A percentile compares a stretch with the other conserved stretches of the same genome.
Evolutionary conservation across 2,888 invertebrate genomes (phyloP).

Genomic region (Eupithecia pulchellata): DNA sequence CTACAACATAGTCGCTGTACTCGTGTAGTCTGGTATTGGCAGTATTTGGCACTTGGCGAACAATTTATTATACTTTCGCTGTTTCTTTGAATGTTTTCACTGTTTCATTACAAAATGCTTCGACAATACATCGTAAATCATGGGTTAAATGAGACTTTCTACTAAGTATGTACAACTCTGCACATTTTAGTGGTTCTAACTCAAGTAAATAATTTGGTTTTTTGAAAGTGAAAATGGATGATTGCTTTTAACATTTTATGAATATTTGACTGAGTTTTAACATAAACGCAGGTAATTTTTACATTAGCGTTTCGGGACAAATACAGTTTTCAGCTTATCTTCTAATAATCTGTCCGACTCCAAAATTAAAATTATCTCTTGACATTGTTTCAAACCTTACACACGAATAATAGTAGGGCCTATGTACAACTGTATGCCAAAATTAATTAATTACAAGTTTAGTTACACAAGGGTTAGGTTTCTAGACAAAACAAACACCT

Average conservation of each 20-base stretch:
- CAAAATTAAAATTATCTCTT: too few species aligned
- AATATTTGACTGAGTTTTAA: background rate
- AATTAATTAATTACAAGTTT: too few species aligned
- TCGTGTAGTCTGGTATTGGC: constrained; percentile 5
- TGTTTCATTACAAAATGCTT: constrained; percentile 20
- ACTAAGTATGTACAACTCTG: background rate
- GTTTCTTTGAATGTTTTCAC: constrained; percentile 27
- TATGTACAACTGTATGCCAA: too few species aligned
- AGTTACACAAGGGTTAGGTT: too few species aligned
- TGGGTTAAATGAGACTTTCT: constrained; percentile 15
- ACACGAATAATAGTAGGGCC: too few species aligned
- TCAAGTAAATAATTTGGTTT: background rate
- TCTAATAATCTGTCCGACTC: too few species aligned
- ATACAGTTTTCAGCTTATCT: too few species aligned
- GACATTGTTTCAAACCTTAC: too few species aligned
- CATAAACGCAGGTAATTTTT: background rate
- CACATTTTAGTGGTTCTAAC: background rate
- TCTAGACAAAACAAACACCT: too few species aligned
- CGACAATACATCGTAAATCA: constrained; percentile 28
- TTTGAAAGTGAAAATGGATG: background rate
- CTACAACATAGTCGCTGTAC: background rate
- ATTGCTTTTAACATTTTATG: background rate
- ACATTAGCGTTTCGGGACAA: too few species aligned
- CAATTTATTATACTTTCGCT: constrained; percentile 29
- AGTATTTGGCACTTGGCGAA: constrained; percentile 23